Percentiles rank a stretch among this genome's conserved stretches.
These are phyloP conservation scores for Onychomys leucogaster DNA, from an alignment of 2,797 vertebrate genomes.

Conservation along the genomic window DNA sequence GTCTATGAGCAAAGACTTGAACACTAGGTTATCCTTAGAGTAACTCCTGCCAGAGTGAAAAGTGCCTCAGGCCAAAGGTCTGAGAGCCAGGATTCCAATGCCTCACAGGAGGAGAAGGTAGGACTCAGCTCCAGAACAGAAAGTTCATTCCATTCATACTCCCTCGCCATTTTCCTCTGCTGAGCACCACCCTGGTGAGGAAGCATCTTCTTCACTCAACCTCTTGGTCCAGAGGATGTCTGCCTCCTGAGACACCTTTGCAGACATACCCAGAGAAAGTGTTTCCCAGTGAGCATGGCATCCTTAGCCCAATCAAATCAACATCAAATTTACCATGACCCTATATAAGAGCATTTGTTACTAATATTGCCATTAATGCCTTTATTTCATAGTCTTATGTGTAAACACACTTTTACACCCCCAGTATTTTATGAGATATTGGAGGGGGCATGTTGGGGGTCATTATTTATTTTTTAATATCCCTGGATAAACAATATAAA, in stretches of 20 bases:
- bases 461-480: conserved; percentile 27
- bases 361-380: not conserved
- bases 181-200: not conserved
- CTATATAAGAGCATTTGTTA: not conserved
- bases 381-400: not conserved
- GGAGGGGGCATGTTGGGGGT: not conserved
- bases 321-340: not conserved
- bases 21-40: no score
- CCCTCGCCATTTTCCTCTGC: not conserved
- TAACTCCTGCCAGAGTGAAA: not conserved
- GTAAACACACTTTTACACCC: not conserved
- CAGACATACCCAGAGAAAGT: not conserved
- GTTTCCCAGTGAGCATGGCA: not conserved
- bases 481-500: not conserved
- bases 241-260: not conserved
- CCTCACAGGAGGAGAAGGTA: not conserved
- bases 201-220: not conserved
- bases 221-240: not conserved
- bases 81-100: not conserved
- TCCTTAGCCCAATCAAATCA: not conserved
- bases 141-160: not conserved
- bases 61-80: not conserved
- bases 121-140: not conserved
- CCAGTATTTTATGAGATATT: not conserved
- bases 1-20: not conserved